Evolutionary conservation across 2,888 invertebrate genomes (phyloP), one percentile per base, ranked within the genome.

Genomic region (Idaea straminata): DNA sequence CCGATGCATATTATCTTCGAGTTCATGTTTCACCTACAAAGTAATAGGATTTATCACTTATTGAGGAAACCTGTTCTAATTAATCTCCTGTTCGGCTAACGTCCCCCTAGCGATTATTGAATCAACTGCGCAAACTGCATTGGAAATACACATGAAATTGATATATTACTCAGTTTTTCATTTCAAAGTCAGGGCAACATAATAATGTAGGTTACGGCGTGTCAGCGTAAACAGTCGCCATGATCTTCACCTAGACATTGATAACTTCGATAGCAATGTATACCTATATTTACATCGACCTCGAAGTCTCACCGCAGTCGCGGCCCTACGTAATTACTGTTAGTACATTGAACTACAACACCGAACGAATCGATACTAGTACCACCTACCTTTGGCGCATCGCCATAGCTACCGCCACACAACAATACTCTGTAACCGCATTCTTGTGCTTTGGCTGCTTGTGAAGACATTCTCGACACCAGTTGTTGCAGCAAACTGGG

Each of bases 71-170:
- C 71, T 72, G 77, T 74, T 76, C 71, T 71, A 66, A 74, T 72
- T 70, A 76, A 81, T 83, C 81, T 80, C 82, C 82, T 79, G 76
- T 73, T 73, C 77, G 79, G 81, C 80, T 80, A 81, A 76, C 79
- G 79, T 77, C 81, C 79, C 25, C 82, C 79, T 82, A 83, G 82
- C 79, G 78, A 78, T 77, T 79, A 82, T 71, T 69, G 72, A 73
- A 80, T 84, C 83, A 82, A 81, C 83, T 83, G 84, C 85, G 84
- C 82, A 79, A 82, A 83, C 80, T 84, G 82, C 88, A 83, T 86
- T 86, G 81, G 83, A 89, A 90, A 89, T 90, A 90, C 90, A 90
- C 86, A 80, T 85, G 76, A 84, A 83, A 87, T 89, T 88, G 85
- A 88, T 85, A 88, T 88, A 87, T 87, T 87, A 84, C 78, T 76